Base-by-base conservation (phyloP, 2,797 vertebrate genomes). In the Acanthurus leucopareius region DNA sequence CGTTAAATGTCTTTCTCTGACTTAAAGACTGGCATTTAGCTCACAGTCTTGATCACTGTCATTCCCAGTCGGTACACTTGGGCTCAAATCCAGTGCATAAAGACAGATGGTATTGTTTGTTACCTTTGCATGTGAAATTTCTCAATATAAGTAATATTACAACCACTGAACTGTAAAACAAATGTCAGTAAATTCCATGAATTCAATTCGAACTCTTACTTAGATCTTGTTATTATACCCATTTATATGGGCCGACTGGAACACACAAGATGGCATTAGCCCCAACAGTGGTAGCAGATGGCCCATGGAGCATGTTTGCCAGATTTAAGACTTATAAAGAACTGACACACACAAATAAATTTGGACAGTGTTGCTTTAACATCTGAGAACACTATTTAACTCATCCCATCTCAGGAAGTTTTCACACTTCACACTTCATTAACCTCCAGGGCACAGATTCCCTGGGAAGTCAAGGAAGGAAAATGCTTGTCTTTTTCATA, bases 391-490 rank as follows among this genome's bases (percentile, higher is more conserved):
- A 92, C 96, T 96, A 95, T 96, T 96, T 97, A 96, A 94, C 95
- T 95, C 94, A 93, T 95, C 94, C 92, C 90, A 87, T 94, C 95
- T 97, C 96, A 91, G 97, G 96, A 98, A 97, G 96, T 97, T 97
- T 98, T 97, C 97, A 97, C 97, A 98, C 97, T 97, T 97, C 97
- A 97, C 95, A 96, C 97, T 96, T 97, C 97, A 98, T 99, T 99
- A 99, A 97, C 94, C 94, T 94, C 90, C 87, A 65, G 95, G 96
- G 94, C 96, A 94, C 94, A 90, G 95, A 95, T 96, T 97, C 96
- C 97, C 96, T 93, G 93, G 96, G 95, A 97, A 97, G 96, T 94
- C 90, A 90, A 81, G 77, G 82, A 87, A 80, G 91, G 91, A 87
- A 88, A 86, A 91, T 81, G 91, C 90, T 91, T 92, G 91, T 94